Evolutionary conservation across 2,113 vertebrate species (phyloP).

Genomic region (Lophius piscatorius): DNA sequence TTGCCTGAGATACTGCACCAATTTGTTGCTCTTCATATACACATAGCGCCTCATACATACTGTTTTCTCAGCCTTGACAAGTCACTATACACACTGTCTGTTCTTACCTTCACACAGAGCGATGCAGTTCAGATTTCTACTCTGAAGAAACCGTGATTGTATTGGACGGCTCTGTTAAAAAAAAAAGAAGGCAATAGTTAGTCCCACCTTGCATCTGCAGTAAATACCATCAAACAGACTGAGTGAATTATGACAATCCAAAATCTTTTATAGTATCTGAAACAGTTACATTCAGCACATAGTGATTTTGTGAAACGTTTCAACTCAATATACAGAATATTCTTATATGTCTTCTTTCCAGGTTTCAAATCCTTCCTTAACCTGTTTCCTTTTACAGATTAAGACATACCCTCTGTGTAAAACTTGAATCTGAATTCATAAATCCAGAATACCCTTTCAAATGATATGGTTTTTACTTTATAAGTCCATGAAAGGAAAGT

Average conservation of each 20-base stretch:
- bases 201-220: not conserved
- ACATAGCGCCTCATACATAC: too few species aligned
- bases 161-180: conserved; percentile 89
- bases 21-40: not conserved
- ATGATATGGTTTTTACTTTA: not conserved
- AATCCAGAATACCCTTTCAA: not conserved
- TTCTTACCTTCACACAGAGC: conserved; percentile 95
- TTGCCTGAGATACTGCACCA: not conserved
- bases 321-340: too few species aligned
- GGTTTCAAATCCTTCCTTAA: not conserved
- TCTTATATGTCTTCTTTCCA: too few species aligned
- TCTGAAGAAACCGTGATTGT: conserved; percentile 97
- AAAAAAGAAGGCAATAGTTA: conserved; percentile 10
- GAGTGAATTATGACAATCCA: not conserved
- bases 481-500: not conserved
- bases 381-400: not conserved
- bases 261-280: not conserved
- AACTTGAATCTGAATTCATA: not conserved
- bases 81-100: not conserved
- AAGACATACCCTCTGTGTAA: not conserved
- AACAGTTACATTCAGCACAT: too few species aligned
- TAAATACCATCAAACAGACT: not conserved
- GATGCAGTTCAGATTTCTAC: conserved; percentile 98
- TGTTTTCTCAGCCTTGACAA: not conserved
- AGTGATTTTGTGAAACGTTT: too few species aligned